Base-by-base conservation (phyloP, 92 coral and sea anemone genomes). In the Bergia sp. region DNA sequence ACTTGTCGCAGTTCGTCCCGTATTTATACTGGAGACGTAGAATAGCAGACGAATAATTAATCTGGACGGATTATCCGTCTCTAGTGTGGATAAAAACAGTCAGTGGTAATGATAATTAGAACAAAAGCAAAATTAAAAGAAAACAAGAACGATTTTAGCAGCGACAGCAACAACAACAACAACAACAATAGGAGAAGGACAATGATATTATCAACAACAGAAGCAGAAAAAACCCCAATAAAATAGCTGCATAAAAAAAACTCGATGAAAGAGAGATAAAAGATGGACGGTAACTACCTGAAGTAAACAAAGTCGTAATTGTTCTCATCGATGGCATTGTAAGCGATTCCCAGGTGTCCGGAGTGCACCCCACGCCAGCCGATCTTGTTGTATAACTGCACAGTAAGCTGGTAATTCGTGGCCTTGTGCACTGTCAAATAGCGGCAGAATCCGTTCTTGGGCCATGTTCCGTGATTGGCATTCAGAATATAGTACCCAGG, bases 221-320 rank as follows among this genome's bases (percentile, higher is more conserved):
- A 0, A 72, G 15, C 20, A 72, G 7, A 3, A 72, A 72, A 37
- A 72, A 37, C 23, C 11, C 13, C 44, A 12, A 5, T 7, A 38
- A 7, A 6, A 3, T 23, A 71, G 1, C 39, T 10, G 20, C 21
- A 73, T 3, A 3, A 58, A 16, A 61, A 23, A 1, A 20, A 47
- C 8, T 47, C 8, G 8, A 47, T 47, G 53, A 47, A 4, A 4
- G 4, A 12, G n/a, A 21, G 69, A 61, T 3, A 23, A 61, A 18
- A 61, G 69, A 23, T 20, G 12, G 7, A 20, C n/a, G n/a, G 1
- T 47, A 2, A 61, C 7, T 91, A 93, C 95, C 95, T 88, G 86
- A 93, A 93, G 89, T 93, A 93, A 66, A 93, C 93, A 67, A 93
- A 93, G 77, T 93, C 95, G 58, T 79, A 93, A 87, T 88, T 91